phyloP scores from a whole-genome alignment of 2,888 invertebrate genomes.

The Lordiphosa fenestrarum region DNA sequence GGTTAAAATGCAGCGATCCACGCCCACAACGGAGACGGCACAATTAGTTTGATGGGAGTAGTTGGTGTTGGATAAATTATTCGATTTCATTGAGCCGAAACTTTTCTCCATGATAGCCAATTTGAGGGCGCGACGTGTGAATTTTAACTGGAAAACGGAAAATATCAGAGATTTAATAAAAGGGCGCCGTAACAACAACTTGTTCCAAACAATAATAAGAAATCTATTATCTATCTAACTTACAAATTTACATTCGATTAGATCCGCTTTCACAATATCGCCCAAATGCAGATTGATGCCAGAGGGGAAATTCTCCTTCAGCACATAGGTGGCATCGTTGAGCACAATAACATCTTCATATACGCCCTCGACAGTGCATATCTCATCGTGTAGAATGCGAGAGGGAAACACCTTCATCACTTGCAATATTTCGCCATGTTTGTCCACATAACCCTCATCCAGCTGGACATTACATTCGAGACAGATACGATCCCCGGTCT shows the following conservation, averaged over 20 bases:
- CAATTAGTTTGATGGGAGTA: background rate
- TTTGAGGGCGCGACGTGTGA: slow-evolving; percentile 71
- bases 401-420: slow-evolving; percentile 84
- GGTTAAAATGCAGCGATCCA: slow-evolving; percentile 78
- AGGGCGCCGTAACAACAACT: too few relatives aligned
- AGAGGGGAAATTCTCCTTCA: slow-evolving; percentile 81
- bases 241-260: slow-evolving; percentile 86
- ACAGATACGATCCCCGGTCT: slow-evolving; percentile 86
- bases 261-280: slow-evolving; percentile 84
- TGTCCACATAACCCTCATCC: slow-evolving; percentile 82
- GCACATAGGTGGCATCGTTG: slow-evolving; percentile 83
- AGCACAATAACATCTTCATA: slow-evolving; percentile 82
- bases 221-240: slow-evolving; percentile 30
- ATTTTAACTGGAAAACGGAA: slow-evolving; percentile 76
- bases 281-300: slow-evolving; percentile 83
- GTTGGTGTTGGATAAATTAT: background rate
- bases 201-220: too few relatives aligned
- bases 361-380: slow-evolving; percentile 80
- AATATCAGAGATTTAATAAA: background rate
- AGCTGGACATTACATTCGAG: slow-evolving; percentile 84
- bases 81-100: slow-evolving; percentile 25
- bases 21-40: slow-evolving; percentile 82
- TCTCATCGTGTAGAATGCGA: slow-evolving; percentile 81
- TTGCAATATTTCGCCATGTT: slow-evolving; percentile 83
- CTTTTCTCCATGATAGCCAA: slow-evolving; percentile 53